Evolutionary conservation across 2,888 invertebrate genomes (phyloP).

Genomic region (Andrena praecox): DNA sequence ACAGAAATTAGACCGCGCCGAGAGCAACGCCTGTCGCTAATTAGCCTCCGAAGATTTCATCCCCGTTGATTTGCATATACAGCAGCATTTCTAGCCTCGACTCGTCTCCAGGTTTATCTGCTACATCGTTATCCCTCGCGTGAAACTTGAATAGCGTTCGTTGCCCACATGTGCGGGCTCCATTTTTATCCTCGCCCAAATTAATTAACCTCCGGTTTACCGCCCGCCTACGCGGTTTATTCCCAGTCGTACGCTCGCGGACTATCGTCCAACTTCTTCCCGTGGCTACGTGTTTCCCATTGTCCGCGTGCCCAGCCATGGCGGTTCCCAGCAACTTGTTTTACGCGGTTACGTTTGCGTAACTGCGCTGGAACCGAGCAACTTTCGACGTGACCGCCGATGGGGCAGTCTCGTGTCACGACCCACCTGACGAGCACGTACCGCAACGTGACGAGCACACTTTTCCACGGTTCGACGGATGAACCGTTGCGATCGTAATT

Average conservation of each 20-base stretch:
- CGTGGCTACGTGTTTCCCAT: slow-evolving; percentile 22
- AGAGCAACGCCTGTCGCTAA: slow-evolving; percentile 7
- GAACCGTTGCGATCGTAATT: slow-evolving; percentile 28
- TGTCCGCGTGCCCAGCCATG: background rate
- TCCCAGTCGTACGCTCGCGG: background rate
- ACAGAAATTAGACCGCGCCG: slow-evolving; percentile 7
- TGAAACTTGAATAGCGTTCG: background rate
- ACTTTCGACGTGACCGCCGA: slow-evolving; percentile 21
- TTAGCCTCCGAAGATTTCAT: background rate
- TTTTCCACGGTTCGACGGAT: background rate
- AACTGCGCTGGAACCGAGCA: slow-evolving; percentile 32
- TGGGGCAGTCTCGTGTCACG: background rate
- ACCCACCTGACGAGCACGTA: slow-evolving; percentile 17
- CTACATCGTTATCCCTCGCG: background rate
- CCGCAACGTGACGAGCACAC: slow-evolving; percentile 35
- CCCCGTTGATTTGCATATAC: background rate
- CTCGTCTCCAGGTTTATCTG: background rate
- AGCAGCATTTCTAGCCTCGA: background rate
- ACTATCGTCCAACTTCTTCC: background rate
- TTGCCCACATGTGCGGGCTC: background rate
- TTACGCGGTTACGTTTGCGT: slow-evolving; percentile 19
- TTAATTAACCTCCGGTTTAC: slow-evolving; percentile 41
- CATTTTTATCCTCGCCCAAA: slow-evolving; percentile 7
- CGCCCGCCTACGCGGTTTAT: slow-evolving; percentile 8
- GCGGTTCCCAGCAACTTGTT: slow-evolving; percentile 10